A percentile compares a stretch with the other conserved stretches of the same genome.
phyloP scores from a whole-genome alignment of 2,113 vertebrate species.

The Gracilinanus agilis region DNA sequence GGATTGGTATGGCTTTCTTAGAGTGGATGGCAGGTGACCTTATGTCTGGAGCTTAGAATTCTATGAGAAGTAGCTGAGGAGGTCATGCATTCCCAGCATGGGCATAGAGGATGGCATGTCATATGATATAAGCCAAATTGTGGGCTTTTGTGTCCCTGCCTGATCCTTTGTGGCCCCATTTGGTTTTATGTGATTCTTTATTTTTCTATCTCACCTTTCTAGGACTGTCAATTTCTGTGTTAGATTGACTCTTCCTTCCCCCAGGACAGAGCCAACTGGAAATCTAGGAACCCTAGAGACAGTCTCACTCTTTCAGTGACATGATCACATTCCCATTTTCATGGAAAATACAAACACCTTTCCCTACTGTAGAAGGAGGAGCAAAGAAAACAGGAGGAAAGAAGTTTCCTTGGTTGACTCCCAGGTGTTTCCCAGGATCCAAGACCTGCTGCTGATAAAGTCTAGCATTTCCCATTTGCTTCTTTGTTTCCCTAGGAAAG shows the following conservation, averaged over 20 bases:
- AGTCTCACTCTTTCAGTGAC: neutral
- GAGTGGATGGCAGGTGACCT: no score
- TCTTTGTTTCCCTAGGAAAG: neutral
- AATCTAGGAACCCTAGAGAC: neutral
- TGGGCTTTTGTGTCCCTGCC: no score
- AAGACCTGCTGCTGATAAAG: neutral
- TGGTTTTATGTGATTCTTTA: no score
- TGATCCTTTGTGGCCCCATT: no score
- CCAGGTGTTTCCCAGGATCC: neutral
- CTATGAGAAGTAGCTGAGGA: no score
- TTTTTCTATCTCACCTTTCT: no score
- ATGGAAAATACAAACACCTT: neutral
- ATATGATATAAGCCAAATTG: no score
- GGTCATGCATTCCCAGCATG: no score
- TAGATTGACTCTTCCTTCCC: neutral
- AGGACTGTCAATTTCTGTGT: neutral
- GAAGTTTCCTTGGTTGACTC: neutral
- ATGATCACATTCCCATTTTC: neutral
- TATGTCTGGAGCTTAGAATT: no score
- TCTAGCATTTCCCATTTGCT: neutral
- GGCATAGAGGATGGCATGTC: no score
- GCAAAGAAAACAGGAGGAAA: neutral
- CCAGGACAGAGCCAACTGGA: neutral
- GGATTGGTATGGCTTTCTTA: no score
- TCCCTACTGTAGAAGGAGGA: neutral